phyloP scores from a whole-genome alignment of 2,113 vertebrate genomes.

The Prolemur simus region DNA sequence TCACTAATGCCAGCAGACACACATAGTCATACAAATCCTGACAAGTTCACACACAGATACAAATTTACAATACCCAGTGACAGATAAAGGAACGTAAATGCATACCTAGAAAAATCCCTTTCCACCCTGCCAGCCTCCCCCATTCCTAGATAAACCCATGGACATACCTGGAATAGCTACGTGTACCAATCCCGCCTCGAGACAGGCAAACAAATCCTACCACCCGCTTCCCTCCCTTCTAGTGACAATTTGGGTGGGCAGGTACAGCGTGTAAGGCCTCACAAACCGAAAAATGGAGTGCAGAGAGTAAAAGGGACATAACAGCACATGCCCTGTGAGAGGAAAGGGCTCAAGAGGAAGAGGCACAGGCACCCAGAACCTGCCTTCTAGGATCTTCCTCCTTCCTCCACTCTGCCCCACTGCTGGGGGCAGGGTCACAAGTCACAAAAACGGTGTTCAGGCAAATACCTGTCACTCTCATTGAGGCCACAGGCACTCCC shows the following conservation, averaged over 20 bases:
- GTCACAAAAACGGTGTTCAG: background rate
- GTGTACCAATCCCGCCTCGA: background rate
- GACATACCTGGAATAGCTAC: background rate
- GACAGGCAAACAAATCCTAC: background rate
- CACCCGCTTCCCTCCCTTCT: background rate
- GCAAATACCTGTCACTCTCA: background rate
- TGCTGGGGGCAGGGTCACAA: background rate
- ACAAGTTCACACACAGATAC: background rate
- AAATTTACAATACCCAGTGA: background rate
- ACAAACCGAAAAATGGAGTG: too few species aligned
- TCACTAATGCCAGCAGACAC: background rate
- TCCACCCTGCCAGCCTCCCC: background rate
- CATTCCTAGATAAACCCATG: background rate
- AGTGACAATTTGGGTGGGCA: background rate
- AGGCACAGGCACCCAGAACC: background rate
- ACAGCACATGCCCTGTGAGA: background rate
- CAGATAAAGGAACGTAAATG: background rate
- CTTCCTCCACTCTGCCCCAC: background rate
- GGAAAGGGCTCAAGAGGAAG: background rate
- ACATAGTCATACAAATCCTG: background rate
- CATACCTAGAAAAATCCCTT: background rate
- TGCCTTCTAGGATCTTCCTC: constrained; percentile 21
- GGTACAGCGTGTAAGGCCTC: background rate
- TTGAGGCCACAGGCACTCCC: background rate
- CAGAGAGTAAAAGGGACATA: background rate